These are phyloP conservation scores for Pampus argenteus DNA, from an alignment of 2,797 vertebrate species.

Conservation along the genomic window DNA sequence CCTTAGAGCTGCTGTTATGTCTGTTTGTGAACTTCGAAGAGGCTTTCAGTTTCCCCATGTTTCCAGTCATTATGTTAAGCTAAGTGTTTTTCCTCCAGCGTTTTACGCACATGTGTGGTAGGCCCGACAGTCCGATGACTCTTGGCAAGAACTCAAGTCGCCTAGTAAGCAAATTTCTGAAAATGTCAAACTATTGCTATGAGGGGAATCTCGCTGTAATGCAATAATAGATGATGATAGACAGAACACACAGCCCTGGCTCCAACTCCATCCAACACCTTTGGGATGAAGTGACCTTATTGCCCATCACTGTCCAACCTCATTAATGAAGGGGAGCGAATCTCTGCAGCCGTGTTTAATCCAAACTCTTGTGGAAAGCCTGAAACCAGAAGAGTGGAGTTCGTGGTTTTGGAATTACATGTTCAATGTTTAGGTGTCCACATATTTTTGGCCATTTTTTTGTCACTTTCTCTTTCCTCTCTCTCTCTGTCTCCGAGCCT, in stretches of 20 bases:
- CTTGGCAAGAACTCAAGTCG: background rate
- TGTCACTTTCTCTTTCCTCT: background rate
- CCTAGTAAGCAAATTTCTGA: background rate
- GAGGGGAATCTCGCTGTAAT: background rate
- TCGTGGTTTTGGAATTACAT: background rate
- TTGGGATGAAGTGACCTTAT: background rate
- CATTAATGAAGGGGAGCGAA: background rate
- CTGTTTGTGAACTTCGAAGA: too few species aligned
- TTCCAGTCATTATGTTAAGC: background rate
- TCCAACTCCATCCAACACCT: background rate
- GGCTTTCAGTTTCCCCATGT: too few species aligned
- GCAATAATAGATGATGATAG: background rate
- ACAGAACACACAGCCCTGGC: background rate
- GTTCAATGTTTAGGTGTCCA: background rate
- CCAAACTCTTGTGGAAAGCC: background rate
- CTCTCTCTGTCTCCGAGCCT: background rate
- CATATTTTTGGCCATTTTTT: background rate
- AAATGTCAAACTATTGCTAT: background rate
- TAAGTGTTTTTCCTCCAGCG: background rate
- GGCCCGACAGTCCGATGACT: background rate
- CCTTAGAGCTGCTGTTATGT: too few species aligned
- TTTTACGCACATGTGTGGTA: background rate
- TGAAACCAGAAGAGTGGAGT: background rate
- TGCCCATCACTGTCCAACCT: background rate
- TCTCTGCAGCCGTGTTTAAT: constrained; percentile 1